Conservation (phyloP, 2,888 invertebrate genomes). For the Brachyopa scutellaris region DNA sequence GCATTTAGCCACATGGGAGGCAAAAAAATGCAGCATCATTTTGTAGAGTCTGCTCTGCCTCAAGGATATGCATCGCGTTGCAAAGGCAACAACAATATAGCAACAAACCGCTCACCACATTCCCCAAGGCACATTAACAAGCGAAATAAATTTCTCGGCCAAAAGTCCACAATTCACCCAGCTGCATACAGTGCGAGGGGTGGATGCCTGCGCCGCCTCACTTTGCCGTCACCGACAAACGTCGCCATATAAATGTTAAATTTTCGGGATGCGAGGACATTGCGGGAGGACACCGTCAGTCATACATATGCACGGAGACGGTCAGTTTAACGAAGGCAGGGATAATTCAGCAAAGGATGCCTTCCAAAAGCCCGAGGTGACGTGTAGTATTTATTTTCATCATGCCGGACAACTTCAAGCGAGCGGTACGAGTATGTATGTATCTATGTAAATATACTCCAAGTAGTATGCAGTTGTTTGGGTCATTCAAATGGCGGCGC, state of each 20-base stretch:
- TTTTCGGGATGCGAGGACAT: slow-evolving; percentile 27
- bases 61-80: slow-evolving; percentile 41
- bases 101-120: slow-evolving; percentile 69
- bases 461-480: slow-evolving; percentile 3
- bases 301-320: slow-evolving; percentile 30
- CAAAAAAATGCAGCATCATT: slow-evolving; percentile 34
- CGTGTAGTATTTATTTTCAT: slow-evolving; percentile 48
- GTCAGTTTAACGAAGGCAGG: slow-evolving; percentile 27
- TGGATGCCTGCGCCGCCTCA: slow-evolving; percentile 48
- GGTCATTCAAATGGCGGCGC: slow-evolving; percentile 7
- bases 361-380: slow-evolving; percentile 35
- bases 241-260: slow-evolving; percentile 22
- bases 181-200: slow-evolving; percentile 28
- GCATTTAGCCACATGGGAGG: slow-evolving; percentile 3
- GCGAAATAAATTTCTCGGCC: slow-evolving; percentile 67
- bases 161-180: slow-evolving; percentile 61
- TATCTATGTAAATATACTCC: too few species aligned
- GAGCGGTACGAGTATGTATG: background rate
- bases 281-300: slow-evolving; percentile 16
- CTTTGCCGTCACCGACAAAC: slow-evolving; percentile 25
- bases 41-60: slow-evolving; percentile 37
- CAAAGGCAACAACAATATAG: slow-evolving; percentile 53
- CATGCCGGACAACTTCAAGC: slow-evolving; percentile 42
- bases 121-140: slow-evolving; percentile 70
- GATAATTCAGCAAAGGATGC: slow-evolving; percentile 44